These are phyloP conservation scores for Megaceryle maxima DNA, from an alignment of 2,113 vertebrate species.

Conservation along the genomic window DNA sequence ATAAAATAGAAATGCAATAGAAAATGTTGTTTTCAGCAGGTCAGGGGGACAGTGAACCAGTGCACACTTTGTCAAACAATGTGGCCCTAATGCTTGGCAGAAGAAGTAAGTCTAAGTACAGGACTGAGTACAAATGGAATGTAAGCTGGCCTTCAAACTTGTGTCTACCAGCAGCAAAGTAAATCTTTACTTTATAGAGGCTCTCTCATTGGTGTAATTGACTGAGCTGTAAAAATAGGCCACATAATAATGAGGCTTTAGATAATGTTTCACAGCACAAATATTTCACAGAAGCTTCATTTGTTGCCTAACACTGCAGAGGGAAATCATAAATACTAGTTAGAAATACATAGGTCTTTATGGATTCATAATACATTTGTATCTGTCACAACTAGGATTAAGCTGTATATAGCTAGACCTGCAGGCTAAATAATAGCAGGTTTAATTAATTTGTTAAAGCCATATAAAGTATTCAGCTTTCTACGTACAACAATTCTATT, in stretches of 20 bases:
- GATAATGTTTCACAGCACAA: not conserved
- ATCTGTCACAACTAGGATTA: conserved; percentile 16
- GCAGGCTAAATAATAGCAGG: conserved; percentile 22
- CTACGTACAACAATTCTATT: conserved; percentile 34
- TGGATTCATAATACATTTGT: conserved; percentile 8
- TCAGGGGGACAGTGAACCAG: not conserved
- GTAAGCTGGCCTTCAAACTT: not conserved
- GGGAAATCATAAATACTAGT: conserved; percentile 29
- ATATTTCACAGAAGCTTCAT: conserved; percentile 10
- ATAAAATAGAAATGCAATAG: not conserved
- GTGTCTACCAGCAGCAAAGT: not conserved
- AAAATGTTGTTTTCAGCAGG: not conserved
- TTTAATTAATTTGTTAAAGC: conserved; percentile 50
- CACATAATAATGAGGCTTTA: not conserved
- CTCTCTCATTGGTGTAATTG: not conserved
- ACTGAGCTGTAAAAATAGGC: not conserved
- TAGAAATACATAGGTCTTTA: conserved; percentile 14
- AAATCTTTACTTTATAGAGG: not conserved
- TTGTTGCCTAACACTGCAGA: not conserved
- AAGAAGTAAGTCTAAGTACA: not conserved
- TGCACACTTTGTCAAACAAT: not conserved
- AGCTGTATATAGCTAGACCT: not conserved
- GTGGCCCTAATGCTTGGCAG: not conserved
- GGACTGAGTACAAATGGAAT: not conserved
- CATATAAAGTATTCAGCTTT: not conserved